Evolutionary conservation across 1,140 invertebrate species (phyloP), one percentile per base, ranked within the genome.

Genomic region (Macrobrachium nipponense): DNA sequence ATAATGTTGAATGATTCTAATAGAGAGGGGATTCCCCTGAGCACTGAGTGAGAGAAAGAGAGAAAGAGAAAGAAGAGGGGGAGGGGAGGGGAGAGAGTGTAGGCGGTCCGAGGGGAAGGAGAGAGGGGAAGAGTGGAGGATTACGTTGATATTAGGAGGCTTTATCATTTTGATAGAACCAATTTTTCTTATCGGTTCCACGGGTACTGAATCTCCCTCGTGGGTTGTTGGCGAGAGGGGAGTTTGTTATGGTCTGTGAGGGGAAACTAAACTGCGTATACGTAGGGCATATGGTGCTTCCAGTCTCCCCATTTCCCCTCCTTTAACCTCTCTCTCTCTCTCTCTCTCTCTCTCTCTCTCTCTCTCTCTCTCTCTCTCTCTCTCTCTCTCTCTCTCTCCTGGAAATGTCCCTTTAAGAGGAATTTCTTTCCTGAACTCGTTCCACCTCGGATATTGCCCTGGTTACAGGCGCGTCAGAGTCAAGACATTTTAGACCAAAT

Each of bases 151-250:
- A 86, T 86, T 86, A 86, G 83, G 51, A 86, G 83, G 83, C 83
- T 86, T 86, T 86, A 86, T 86, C 83, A 86, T 86, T 86, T 80
- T 86, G 83, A 86, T 86, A 86, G 83, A 86, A 86, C 83, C 83
- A 86, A 86, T 86, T 86, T 86, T 86, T 86, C 83, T 86, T 86
- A 86, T 86, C 83, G 83, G 83, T 73, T 86, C 83, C 83, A 86
- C 27, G 66, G 77, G 82, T 27, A 23, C 59, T 18, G 77, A 75
- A 80, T 80, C 83, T 73, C 77, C 83, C 77, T 66, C 61, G 44
- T 59, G 77, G 83, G 76, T 61, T 86, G 64, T 64, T 68, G 83
- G 83, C 77, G 68, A 86, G 83, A 77, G 83, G 77, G 61, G 83
- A 77, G 58, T 83, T 68, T 68, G 82, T 85, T 86, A 86, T 86